Evolutionary conservation across 2,113 vertebrate species (phyloP), one percentile per base, ranked within the genome.

Genomic region (Phainopepla nitens): DNA sequence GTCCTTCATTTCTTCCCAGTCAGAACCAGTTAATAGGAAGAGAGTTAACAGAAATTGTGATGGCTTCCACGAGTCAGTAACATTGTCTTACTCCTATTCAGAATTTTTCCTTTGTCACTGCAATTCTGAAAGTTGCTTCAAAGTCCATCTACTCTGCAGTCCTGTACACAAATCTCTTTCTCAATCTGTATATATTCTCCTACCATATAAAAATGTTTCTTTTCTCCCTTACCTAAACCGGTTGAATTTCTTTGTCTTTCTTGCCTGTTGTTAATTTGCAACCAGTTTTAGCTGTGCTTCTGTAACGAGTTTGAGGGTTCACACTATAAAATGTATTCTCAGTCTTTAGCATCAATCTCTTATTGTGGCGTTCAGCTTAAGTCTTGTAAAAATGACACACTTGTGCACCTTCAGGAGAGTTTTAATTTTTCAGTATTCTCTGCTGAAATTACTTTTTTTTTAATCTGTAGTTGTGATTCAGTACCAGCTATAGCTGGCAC

Each of bases 391-490:
- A 87, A 77, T 54, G 6, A 31, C 42, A 80, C 84, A 82, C 69
- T 79, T 77, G 65, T 89, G 58, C 66, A 66, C 60, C 87, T 87
- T 81, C 45, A 45, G 77, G 61, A 92, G 76, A 66, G 49, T 64
- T 90, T 90, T 90, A 65, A 83, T 87, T 94, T 93, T 88, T 78
- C 82, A 45, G 69, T 81, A 47, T 29, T 95, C 82, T 94, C 92
- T 77, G 49, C 60, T 92, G 90, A 95, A 95, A 94, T 91, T 85
- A 58, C 61, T 51, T 70, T 83, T 66, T 66, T 87, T 89, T 82
- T 15, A 60, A 35, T 72, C 87, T 81, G 2, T 77, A 79, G 39
- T 90, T 78, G 80, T 66, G 33, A 41, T 87, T 79, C 78, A 47
- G 75, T 82, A 94, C 36, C 83, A 70, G 85, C 91, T 85, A 65